phyloP scores from a whole-genome alignment of 2,797 vertebrate species.

The Molothrus ater region DNA sequence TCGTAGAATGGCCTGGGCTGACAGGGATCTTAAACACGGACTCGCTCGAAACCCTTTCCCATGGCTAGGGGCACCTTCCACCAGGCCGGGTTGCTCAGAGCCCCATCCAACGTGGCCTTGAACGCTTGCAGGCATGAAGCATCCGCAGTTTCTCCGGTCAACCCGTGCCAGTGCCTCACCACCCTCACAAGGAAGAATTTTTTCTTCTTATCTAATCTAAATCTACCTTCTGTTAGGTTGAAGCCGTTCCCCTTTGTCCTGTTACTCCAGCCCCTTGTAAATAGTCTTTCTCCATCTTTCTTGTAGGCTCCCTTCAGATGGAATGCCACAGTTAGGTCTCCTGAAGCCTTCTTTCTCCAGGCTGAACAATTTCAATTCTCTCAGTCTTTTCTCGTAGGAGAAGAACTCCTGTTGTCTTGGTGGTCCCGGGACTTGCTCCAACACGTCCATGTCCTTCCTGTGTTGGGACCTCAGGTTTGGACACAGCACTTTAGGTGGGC shows the following conservation, averaged over 20 bases:
- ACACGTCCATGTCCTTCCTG: neutral
- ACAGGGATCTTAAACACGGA: accelerated
- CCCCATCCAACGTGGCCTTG: accelerated
- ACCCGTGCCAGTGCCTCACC: accelerated
- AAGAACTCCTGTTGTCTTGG: neutral
- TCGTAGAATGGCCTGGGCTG: accelerated
- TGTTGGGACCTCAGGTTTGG: neutral
- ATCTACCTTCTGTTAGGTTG: neutral
- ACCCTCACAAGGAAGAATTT: accelerated
- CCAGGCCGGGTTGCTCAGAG: neutral
- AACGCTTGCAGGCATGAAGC: accelerated
- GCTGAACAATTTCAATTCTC: neutral
- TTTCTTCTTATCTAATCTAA: neutral
- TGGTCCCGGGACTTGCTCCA: neutral
- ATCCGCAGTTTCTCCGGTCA: neutral
- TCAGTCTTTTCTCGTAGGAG: neutral
- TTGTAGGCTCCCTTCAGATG: neutral
- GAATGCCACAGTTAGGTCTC: accelerated
- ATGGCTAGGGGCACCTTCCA: accelerated
- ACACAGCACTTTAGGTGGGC: neutral
- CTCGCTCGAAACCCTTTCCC: neutral
- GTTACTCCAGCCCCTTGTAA: neutral
- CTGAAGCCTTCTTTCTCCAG: neutral
- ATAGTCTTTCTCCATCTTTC: neutral
- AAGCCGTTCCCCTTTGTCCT: accelerated